Evolutionary conservation across 1,140 invertebrate species (phyloP), one percentile per base, ranked within the genome.

Genomic region (Rhagoletis zephyria): DNA sequence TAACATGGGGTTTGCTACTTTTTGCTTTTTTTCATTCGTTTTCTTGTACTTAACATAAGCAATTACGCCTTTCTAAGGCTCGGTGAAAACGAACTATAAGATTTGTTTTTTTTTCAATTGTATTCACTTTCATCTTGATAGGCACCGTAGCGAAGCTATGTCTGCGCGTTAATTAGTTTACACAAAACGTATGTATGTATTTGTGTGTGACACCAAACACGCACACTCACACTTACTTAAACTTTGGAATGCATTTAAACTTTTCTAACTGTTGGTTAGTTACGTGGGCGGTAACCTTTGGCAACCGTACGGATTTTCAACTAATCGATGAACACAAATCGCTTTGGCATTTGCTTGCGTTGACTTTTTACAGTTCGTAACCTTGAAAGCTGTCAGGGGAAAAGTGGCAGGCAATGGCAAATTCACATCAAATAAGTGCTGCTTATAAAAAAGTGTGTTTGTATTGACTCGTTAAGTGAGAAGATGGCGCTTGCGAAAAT

Each of bases 111-210:
- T 30, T 30, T 30, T 30, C 30, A 30, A 30, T 30, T 85, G 16
- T 19, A 30, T 67, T 67, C 64, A 30, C 64, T 30, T 67, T 67
- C 19, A 67, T 14, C 64, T 67, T 67, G n/a, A 10, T 19, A 67
- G 30, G 30, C n/a, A 16, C 64, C 64, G n/a, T 60, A 12, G 4
- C 40, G 61, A 14, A 7, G 61, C 16, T 63, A 14, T 67, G 10
- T 60, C 59, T 67, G 30, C 16, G 30, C 64, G 30, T 10, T 67
- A 67, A 67, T 67, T 67, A 67, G 64, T 30, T 67, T 67, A 67
- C 19, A 4, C 30, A 67, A 67, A 4, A 10, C 64, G 30, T 67
- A 12, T 60, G 59, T 7, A 60, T 6, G 7, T 60, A 30, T 7
- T 14, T 14, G 12, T n/a, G 12, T 7, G 12, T 7, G 61, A 1